Percentiles rank a stretch among this genome's conserved stretches.
phyloP scores from a whole-genome alignment of 1,140 invertebrate genomes.

The Drosophila grimshawi region DNA sequence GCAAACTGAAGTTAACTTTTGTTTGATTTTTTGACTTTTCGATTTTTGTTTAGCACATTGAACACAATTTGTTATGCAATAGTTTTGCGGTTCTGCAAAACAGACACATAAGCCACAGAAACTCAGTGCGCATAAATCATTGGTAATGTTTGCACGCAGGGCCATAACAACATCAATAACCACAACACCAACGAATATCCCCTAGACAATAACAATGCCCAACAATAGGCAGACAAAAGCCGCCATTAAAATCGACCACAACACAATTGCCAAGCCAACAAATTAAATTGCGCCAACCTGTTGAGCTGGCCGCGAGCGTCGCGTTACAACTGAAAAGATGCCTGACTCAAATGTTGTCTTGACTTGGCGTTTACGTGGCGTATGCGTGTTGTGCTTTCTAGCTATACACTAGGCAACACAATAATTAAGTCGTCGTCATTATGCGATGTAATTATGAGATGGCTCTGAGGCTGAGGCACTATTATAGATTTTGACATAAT shows the following conservation, averaged over 20 bases:
- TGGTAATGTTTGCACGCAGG: constrained; percentile 31
- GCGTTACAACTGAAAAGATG: constrained; percentile 56
- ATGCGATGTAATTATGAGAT: constrained; percentile 13
- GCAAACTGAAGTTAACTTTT: not conserved
- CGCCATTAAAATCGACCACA: constrained; percentile 10
- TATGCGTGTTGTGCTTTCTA: constrained; percentile 58
- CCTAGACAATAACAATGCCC: not conserved
- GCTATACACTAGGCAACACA: constrained; percentile 51
- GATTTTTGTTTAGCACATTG: constrained; percentile 13
- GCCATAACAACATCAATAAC: constrained; percentile 11
- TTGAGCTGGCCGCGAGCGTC: constrained; percentile 52
- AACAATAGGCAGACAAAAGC: constrained; percentile 10
- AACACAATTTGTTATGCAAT: constrained; percentile 36
- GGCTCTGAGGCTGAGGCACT: not conserved
- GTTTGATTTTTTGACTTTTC: not conserved
- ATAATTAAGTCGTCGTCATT: constrained; percentile 3
- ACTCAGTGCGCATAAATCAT: constrained; percentile 2
- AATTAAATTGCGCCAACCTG: constrained; percentile 46
- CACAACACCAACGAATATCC: constrained; percentile 5
- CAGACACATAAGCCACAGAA: constrained; percentile 1
- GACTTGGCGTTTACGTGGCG: constrained; percentile 43
- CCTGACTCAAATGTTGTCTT: constrained; percentile 27
- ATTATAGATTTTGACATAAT: constrained; percentile 23
- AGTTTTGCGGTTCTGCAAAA: not conserved
- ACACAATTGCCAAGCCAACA: not conserved